Evolutionary conservation across 1,140 invertebrate species (phyloP).

Genomic region (Heliothis virescens): DNA sequence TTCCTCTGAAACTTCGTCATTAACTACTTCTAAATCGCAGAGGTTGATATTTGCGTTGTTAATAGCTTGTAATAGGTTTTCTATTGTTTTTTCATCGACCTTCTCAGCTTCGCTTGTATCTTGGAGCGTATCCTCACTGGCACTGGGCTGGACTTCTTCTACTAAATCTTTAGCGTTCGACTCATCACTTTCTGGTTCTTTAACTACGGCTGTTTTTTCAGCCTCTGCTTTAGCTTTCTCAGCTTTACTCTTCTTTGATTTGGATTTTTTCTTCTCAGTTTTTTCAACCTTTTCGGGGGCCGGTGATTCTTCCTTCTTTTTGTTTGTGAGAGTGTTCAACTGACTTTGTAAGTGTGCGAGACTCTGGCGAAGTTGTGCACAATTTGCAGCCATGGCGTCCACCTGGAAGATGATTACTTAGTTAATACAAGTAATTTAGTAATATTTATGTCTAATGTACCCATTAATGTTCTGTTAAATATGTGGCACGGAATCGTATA

Average conservation of each 20-base stretch:
- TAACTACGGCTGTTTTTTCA: constrained; percentile 55
- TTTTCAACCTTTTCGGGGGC: constrained; percentile 73
- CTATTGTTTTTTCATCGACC: constrained; percentile 69
- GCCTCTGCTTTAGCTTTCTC: constrained; percentile 62
- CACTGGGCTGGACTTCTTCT: constrained; percentile 57
- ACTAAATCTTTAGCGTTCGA: constrained; percentile 54
- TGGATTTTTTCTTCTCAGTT: constrained; percentile 70
- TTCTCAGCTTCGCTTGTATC: constrained; percentile 57
- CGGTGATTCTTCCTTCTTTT: constrained; percentile 53
- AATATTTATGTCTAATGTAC: no score
- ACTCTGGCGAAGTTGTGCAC: constrained; percentile 87
- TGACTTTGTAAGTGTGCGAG: constrained; percentile 87
- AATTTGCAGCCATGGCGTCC: constrained; percentile 87
- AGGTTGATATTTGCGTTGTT: constrained; percentile 71
- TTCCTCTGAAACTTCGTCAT: constrained; percentile 54
- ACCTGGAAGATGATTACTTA: constrained; percentile 70
- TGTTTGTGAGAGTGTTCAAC: constrained; percentile 81
- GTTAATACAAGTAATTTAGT: neutral
- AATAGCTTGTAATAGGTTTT: constrained; percentile 72
- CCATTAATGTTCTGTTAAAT: no score
- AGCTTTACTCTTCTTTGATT: constrained; percentile 77
- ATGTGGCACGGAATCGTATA: no score
- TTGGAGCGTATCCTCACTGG: constrained; percentile 46
- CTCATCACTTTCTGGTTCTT: constrained; percentile 58
- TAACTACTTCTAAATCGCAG: constrained; percentile 67